Evolutionary conservation across 2,888 invertebrate species (phyloP).

Genomic region (Glyphotaelius pellucidus): DNA sequence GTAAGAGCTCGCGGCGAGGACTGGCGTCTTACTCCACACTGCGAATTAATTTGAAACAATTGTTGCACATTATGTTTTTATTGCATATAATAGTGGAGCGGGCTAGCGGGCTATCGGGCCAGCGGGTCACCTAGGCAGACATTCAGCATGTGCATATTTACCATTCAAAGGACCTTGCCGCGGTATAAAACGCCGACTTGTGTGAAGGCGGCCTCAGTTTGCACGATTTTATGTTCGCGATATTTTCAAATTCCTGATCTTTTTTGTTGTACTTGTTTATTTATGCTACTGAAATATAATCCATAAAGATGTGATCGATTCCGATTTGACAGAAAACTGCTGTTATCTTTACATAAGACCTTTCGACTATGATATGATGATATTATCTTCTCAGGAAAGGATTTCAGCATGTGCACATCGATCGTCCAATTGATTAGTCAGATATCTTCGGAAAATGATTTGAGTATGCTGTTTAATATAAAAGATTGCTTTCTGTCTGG

Average conservation of each 20-base stretch:
- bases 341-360: no score
- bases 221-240: neutral
- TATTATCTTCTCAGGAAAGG: no score
- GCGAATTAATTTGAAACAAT: neutral
- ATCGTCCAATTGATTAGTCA: no score
- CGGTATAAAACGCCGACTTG: neutral
- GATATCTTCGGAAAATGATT: no score
- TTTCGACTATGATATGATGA: no score
- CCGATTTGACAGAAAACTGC: no score
- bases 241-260: neutral
- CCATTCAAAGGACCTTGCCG: conserved; percentile 13
- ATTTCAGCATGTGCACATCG: no score
- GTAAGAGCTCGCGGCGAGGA: neutral
- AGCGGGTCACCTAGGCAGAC: conserved; percentile 16
- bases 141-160: conserved; percentile 10
- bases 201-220: neutral
- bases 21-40: neutral
- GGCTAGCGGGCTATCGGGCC: neutral
- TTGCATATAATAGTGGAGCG: conserved; percentile 11
- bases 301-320: no score
- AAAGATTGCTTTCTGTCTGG: no score
- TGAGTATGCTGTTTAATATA: no score
- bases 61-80: neutral
- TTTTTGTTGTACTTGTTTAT: neutral
- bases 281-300: no score